Evolutionary conservation across 2,113 vertebrate species (phyloP), one percentile per base, ranked within the genome.

Genomic region (Cranoglanis bouderius): DNA sequence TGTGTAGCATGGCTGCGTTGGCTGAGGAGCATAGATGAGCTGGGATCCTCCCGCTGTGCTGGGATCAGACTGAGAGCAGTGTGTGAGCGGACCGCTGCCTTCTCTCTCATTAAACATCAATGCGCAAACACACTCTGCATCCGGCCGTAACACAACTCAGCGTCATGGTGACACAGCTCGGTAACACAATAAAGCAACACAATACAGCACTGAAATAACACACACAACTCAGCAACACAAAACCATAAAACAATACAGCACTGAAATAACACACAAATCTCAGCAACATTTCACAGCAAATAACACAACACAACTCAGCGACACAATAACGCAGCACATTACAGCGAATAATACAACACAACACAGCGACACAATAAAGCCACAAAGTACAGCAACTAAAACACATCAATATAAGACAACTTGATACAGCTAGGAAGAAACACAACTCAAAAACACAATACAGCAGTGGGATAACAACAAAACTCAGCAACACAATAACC

Each of bases 51-150:
- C 90, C 55, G 91, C 93, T 92, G 93, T 87, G 93, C 86, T 83
- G 81, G 88, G 84, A 92, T 92, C 86, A 77, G 75, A 57, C 88
- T 86, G 53, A 61, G 89, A 89, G 43, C n/a, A 65, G 89, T 18
- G 24, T 87, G 35, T 91, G 91, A 89, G 89, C 89, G 83, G 84
- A 83, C 90, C 53, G 87, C 89, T 89, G 88, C 89, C 85, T 86
- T 84, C 84, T 67, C 80, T 59, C 49, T 82, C 53, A 93, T 94
- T 93, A 93, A 91, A 93, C 91, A 93, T 93, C 90, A 93, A 91
- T 92, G 91, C 89, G 77, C 70, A 75, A n/a, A n/a, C 55, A 43
- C 87, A 67, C 38, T n/a, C 55, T 72, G 88, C 85, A 85, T 59
- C 85, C 29, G 59, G 72, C 72, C 74, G 57, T 80, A 81, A 55